Evolutionary conservation across 2,888 invertebrate genomes (phyloP), one percentile per base, ranked within the genome.

Genomic region (Pseudanteris insignis): DNA sequence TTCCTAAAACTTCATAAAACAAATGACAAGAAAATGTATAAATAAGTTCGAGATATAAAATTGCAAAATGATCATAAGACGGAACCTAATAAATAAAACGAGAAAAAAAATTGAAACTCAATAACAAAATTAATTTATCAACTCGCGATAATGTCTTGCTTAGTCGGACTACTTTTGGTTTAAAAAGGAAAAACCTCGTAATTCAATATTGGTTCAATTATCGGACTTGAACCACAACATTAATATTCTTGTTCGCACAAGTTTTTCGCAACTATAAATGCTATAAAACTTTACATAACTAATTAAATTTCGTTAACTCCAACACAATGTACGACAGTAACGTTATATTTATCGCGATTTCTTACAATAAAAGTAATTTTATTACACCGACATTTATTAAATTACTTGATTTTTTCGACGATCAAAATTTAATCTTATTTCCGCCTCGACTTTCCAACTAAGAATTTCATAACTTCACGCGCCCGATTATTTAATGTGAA

Each of bases 151-250:
- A 53, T 53, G 60, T 53, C 53, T 53, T 60, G 48, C 38, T 54
- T 54, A 47, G 41, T 48, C 41, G 41, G 38, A 47, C 37, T 54
- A 54, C 53, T 60, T 60, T 54, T 38, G 37, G 24, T 48, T 46
- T 40, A 46, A 51, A 51, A 59, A 41, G 32, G 37, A 29, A 48
- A 55, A 61, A 47, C 41, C 61, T 55, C 44, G 50, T 44, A 61
- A 61, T 61, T 54, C 44, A 55, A 61, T 61, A 55, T 61, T 61
- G 54, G 50, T 55, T 54, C 50, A 54, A 54, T 61, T 61, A 61
- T 61, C 43, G 48, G 54, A 55, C 50, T 61, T 61, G 48, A 55
- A 61, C 53, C 53, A 40, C 61, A 50, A 50, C 48, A 55, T 55
- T 44, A 55, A 61, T 61, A 61, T 44, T 44, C 50, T 54, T 60